A percentile compares a stretch with the other conserved stretches of the same genome.
Conservation (phyloP, 2,888 invertebrate species). For the Entomobrya proxima region DNA sequence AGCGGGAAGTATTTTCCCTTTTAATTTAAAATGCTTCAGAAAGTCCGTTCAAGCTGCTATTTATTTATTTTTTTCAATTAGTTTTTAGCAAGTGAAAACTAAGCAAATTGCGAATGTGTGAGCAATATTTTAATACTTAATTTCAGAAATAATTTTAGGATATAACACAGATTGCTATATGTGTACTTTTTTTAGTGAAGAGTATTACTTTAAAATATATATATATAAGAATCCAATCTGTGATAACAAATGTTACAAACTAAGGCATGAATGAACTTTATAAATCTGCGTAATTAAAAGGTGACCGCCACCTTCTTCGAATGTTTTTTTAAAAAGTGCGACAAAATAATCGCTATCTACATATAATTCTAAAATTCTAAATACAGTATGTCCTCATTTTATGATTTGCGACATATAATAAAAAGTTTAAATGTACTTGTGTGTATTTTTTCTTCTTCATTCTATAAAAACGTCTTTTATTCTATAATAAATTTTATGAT, state of each 20-base stretch:
- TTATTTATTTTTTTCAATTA: constrained; percentile 17
- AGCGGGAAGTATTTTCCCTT: neutral
- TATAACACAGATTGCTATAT: no score
- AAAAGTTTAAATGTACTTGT: constrained; percentile 12
- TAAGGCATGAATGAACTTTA: neutral
- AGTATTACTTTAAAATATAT: neutral
- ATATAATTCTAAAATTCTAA: neutral
- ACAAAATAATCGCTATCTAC: neutral
- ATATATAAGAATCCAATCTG: constrained; percentile 3
- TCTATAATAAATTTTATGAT: neutral
- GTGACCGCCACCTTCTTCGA: neutral
- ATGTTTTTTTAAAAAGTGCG: neutral
- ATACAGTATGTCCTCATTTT: constrained; percentile 1
- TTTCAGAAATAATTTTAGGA: no score
- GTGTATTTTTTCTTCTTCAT: neutral
- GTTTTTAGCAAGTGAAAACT: constrained; percentile 9
- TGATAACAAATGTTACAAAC: constrained; percentile 22
- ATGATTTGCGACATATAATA: constrained; percentile 29
- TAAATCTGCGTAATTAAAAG: neutral
- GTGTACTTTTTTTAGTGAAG: no score
- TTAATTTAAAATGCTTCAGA: neutral
- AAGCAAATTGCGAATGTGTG: neutral
- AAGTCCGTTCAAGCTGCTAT: neutral
- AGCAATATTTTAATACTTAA: neutral
- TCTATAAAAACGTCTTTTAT: neutral